Evolutionary conservation across 2,113 vertebrate genomes (phyloP), one percentile per base, ranked within the genome.

Genomic region (Deroptyus accipitrinus): DNA sequence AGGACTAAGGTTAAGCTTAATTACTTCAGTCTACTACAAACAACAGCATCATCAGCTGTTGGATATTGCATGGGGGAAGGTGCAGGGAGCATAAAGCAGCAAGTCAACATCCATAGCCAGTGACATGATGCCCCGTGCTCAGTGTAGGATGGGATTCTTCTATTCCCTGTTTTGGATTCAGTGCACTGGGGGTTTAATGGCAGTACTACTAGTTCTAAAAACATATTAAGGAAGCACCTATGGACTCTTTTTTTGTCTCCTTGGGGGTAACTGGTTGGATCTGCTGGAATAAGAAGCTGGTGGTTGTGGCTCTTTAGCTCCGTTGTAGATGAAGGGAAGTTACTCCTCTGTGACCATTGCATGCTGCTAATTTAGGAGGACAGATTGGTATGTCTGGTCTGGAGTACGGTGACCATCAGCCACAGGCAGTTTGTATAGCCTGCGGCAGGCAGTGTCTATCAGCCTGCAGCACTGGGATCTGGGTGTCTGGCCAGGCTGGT

Each of bases 1-100:
- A 90, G 91, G 97, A 96, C 94, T 74, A 54, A 84, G 96, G 96
- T 97, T 96, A 96, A 96, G 95, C 92, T 97, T 98, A 97, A 98
- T 98, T 97, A 97, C 93, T 94, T 86, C 94, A 97, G 92, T 94
- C 96, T 95, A 84, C 92, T 93, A 68, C 94, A 97, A 96, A 97
- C 96, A 95, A 92, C 93, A 87, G 81, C 77, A 89, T 92, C 93
- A 97, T 96, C 91, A 83, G 96, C 92, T 91, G 77, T 73, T 92
- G 67, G 83, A 31, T 95, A 52, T 78, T 88, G 67, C 44, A 15
- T 33, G 54, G 82, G 84, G 79, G 72, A 88, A 75, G 85, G 83
- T 86, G 41, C 70, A 92, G 62, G 86, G 80, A 91, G 52, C 67
- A 82, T 14, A 30, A 70, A 42, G 87, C 64, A 88, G 33, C 69